Evolutionary conservation across 2,888 invertebrate species (phyloP), one percentile per base, ranked within the genome.

Genomic region (Biston stratarius): DNA sequence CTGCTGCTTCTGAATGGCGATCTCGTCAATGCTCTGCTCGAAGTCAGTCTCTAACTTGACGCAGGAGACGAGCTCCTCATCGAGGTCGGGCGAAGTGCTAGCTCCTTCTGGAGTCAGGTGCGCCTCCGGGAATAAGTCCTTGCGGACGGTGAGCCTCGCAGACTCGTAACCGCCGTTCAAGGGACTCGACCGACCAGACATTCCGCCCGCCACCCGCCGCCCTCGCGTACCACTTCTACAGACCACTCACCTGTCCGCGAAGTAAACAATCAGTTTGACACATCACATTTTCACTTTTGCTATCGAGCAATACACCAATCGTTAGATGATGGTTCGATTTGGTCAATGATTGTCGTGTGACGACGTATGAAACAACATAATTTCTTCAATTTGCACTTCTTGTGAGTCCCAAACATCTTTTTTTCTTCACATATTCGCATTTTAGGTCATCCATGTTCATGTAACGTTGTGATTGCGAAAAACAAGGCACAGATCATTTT

Each of bases 401-500:
- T 86, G 87, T 85, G 88, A 89, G 88, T 89, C 84, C 85, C 86
- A 88, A 90, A 91, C 91, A 92, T 92, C 90, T 90, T 92, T 92
- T 88, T 92, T 89, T 92, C 92, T 94, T 92, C 85, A 90, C 90
- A 90, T 92, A 92, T 92, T 92, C 93, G 90, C 92, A 94, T 94
- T 94, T 94, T 94, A 94, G 94, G 94, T 94, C 94, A 94, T 92
- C 94, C 94, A 94, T 94, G 94, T 94, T 94, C 94, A 93, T 93
- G 94, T 94, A 94, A 94, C 92, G 94, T 92, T 94, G 92, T 93
- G 94, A 92, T 93, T 93, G 92, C 94, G 93, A 94, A 94, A 93
- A 93, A 93, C 92, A 92, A 92, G 88, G 91, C 90, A 91, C 86
- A 86, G 85, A 91, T 90, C 93, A 93, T 94, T 92, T 93, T 93